These are phyloP conservation scores for Asteroscopus sphinx DNA, from an alignment of 2,888 invertebrate species.

Conservation along the genomic window DNA sequence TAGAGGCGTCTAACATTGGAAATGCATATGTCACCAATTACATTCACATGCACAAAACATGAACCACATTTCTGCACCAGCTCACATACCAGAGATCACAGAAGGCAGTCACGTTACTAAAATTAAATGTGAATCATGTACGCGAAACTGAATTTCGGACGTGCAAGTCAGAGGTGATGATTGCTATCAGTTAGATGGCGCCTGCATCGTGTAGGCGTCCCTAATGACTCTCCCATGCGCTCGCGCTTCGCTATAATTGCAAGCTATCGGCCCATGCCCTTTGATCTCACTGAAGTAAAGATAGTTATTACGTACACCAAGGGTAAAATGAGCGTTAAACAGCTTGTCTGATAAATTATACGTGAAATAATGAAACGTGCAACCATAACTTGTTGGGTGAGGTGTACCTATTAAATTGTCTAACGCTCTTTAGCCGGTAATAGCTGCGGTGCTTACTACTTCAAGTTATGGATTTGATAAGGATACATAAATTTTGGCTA, in stretches of 20 bases:
- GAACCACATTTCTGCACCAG: constrained; percentile 24
- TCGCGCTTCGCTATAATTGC: constrained; percentile 84
- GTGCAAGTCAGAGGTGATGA: constrained; percentile 81
- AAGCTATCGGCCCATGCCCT: constrained; percentile 85
- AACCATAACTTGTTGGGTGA: constrained; percentile 70
- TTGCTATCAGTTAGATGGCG: constrained; percentile 84
- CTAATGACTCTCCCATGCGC: constrained; percentile 86
- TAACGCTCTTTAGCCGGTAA: constrained; percentile 67
- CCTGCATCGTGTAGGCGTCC: constrained; percentile 65
- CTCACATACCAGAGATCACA: constrained; percentile 19
- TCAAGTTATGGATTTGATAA: constrained; percentile 60
- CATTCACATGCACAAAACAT: constrained; percentile 23
- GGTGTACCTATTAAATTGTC: constrained; percentile 71
- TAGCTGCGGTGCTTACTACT: constrained; percentile 54
- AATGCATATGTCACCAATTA: constrained; percentile 24
- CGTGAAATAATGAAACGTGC: constrained; percentile 82
- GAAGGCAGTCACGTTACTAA: constrained; percentile 45
- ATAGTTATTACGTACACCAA: constrained; percentile 86
- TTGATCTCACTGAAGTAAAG: constrained; percentile 84
- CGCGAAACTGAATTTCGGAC: constrained; percentile 64
- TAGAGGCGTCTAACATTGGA: constrained; percentile 6
- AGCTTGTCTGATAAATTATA: constrained; percentile 85
- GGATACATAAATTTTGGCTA: constrained; percentile 53
- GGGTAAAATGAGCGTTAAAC: constrained; percentile 87
- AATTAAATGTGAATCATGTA: constrained; percentile 58